A percentile compares a stretch with the other conserved stretches of the same genome.
Evolutionary conservation across 2,113 vertebrate species (phyloP).

Genomic region (Australoheros scitulus): DNA sequence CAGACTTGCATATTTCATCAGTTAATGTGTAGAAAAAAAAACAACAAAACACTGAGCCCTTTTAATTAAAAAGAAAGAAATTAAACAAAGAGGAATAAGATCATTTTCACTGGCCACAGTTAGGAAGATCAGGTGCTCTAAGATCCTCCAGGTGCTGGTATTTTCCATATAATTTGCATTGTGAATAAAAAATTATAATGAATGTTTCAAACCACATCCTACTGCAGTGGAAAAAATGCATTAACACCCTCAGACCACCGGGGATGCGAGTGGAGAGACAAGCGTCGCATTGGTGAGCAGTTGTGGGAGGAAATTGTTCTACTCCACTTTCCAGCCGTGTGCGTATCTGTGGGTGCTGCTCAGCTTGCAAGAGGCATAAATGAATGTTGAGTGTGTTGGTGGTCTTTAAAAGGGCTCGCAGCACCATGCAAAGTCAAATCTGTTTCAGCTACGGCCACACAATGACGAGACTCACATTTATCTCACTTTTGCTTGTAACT

Average conservation of each 20-base stretch:
- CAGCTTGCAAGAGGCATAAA: neutral
- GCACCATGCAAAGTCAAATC: neutral
- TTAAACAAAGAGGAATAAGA: neutral
- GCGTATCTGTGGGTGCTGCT: slow-evolving; percentile 40
- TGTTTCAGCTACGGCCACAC: neutral
- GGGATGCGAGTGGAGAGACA: slow-evolving; percentile 5
- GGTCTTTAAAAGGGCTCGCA: slow-evolving; percentile 27
- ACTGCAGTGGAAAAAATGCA: slow-evolving; percentile 32
- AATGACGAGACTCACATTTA: slow-evolving; percentile 34
- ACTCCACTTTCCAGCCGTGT: slow-evolving; percentile 51
- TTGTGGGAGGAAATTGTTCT: slow-evolving; percentile 45
- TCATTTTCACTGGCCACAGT: neutral
- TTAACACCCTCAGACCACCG: slow-evolving; percentile 44
- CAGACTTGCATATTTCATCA: neutral
- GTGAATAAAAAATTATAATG: neutral
- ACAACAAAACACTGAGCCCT: neutral
- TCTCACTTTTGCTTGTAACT: slow-evolving; percentile 26
- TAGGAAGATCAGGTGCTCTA: neutral
- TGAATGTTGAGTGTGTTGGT: neutral
- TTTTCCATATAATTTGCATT: neutral
- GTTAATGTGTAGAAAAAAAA: neutral
- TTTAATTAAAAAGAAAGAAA: neutral
- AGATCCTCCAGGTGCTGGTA: neutral
- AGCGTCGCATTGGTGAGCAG: neutral
- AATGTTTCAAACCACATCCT: neutral